Conservation (phyloP, 2,797 vertebrate genomes). For the Pyrocephalus nanus region DNA sequence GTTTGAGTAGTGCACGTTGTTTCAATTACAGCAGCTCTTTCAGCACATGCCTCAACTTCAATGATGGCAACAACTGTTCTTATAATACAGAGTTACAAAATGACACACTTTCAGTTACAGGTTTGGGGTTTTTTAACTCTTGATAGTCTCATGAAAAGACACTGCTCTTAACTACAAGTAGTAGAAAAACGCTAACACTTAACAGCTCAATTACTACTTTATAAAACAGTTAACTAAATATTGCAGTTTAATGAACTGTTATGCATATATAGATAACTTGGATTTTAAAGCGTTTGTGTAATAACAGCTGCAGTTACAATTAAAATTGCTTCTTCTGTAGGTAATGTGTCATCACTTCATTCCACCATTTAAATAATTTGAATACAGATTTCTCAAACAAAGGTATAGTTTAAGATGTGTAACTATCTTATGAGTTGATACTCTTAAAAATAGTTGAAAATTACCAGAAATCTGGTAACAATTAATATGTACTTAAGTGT, state of each 20-base stretch:
- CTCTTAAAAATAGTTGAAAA: not conserved
- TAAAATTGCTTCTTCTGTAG: not conserved
- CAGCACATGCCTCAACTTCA: not conserved
- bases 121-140: not conserved
- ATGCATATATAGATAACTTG: not conserved
- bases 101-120: not conserved
- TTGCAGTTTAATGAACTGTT: too few species aligned
- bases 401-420: not conserved
- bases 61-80: not conserved
- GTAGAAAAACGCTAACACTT: not conserved
- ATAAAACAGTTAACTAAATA: not conserved
- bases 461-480: not conserved
- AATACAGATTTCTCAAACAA: not conserved
- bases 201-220: not conserved
- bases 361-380: not conserved
- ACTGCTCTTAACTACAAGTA: not conserved
- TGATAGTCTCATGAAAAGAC: not conserved
- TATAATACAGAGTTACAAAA: not conserved
- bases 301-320: not conserved
- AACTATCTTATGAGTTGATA: not conserved
- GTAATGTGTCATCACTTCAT: not conserved
- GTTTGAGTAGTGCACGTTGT: fast-evolving
- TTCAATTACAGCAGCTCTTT: not conserved
- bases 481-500: not conserved
- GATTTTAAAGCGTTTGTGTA: not conserved